phyloP scores from a whole-genome alignment of 53 echinoderm and acorn worm species.

The Echinarachnius parma region DNA sequence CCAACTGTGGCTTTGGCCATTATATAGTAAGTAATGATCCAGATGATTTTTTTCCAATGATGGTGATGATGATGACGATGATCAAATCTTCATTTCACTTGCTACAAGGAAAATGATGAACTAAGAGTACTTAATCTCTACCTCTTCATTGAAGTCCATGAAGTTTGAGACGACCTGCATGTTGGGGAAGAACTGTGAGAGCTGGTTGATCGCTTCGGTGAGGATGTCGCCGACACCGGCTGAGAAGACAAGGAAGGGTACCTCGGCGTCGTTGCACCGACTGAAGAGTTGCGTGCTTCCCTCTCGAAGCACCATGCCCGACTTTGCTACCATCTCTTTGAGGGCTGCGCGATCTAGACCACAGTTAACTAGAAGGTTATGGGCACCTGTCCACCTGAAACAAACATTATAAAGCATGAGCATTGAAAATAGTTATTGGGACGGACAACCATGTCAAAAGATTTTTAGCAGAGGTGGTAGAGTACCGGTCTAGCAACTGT shows the following conservation, averaged over 20 bases:
- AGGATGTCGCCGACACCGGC: constrained; percentile 93
- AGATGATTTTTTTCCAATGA: no score
- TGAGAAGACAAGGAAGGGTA: constrained; percentile 88
- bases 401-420: no score
- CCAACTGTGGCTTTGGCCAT: no score
- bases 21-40: no score
- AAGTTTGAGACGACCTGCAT: constrained; percentile 87
- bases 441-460: no score
- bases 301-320: constrained; percentile 66
- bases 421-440: no score
- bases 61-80: no score
- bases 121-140: no score
- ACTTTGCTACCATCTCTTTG: constrained; percentile 65
- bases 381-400: constrained; percentile 90
- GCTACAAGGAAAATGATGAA: no score
- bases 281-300: constrained; percentile 64
- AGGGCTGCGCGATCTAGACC: constrained; percentile 52
- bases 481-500: no score
- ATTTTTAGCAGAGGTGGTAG: no score
- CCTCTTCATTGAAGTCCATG: constrained; percentile 91
- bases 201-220: constrained; percentile 67
- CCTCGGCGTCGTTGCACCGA: constrained; percentile 44
- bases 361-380: constrained; percentile 62
- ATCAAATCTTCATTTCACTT: no score
- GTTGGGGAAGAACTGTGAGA: constrained; percentile 54